Conservation (phyloP, 1,140 invertebrate genomes). For the Potamilus streckersoni region DNA sequence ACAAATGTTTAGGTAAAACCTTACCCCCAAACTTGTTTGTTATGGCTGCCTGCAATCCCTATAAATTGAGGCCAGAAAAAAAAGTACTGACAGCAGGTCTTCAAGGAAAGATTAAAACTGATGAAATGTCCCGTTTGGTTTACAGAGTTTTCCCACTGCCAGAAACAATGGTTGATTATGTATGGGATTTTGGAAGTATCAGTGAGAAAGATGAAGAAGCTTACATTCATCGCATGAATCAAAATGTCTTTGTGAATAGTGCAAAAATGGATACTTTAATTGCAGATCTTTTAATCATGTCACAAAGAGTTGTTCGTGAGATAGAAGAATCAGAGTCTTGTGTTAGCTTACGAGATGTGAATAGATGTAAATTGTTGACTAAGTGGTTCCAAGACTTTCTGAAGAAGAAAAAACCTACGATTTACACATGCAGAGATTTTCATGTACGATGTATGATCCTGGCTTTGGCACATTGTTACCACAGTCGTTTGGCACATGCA, state of each 20-base stretch:
- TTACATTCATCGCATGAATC: constrained; percentile 37
- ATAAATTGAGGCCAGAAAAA: constrained; percentile 23
- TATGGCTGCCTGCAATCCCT: constrained; percentile 42
- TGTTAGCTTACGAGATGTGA: constrained; percentile 42
- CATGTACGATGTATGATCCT: constrained; percentile 34
- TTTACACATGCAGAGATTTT: background rate
- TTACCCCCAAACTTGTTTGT: constrained; percentile 33
- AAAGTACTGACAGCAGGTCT: constrained; percentile 28
- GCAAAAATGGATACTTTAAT: constrained; percentile 2
- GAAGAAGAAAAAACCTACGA: background rate
- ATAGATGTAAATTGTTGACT: constrained; percentile 23
- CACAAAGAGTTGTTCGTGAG: constrained; percentile 30
- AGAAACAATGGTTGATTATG: constrained; percentile 39
- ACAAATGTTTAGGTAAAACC: constrained; percentile 11
- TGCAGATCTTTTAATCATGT: constrained; percentile 18
- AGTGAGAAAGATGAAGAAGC: constrained; percentile 30
- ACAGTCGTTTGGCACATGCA: constrained; percentile 34
- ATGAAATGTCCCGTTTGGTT: constrained; percentile 28
- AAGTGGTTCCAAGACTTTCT: constrained; percentile 31
- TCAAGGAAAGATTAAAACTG: constrained; percentile 23
- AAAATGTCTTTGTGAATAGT: background rate
- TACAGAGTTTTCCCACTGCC: constrained; percentile 39
- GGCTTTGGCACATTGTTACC: constrained; percentile 50
- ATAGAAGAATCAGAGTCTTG: constrained; percentile 8
- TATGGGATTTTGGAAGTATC: constrained; percentile 43